Conservation (phyloP, 2,888 invertebrate species). For the Harmothoe impar region DNA sequence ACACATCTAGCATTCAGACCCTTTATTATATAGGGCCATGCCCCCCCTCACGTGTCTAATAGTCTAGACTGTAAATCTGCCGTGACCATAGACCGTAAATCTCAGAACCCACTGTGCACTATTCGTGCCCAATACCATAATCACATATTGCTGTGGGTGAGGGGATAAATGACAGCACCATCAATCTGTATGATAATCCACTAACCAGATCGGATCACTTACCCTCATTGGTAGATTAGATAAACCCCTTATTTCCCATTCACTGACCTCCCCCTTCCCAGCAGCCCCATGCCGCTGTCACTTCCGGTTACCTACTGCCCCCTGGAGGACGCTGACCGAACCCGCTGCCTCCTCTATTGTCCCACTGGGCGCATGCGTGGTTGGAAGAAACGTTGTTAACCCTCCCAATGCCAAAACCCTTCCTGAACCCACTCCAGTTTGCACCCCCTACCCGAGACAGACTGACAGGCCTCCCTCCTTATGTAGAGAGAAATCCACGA, state of each 20-base stretch:
- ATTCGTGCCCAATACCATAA: no score
- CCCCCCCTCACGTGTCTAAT: no score
- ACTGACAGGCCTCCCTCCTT: no score
- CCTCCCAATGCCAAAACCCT: neutral
- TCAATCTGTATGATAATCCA: neutral
- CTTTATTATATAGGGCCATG: no score
- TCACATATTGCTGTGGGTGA: no score
- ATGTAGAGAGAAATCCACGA: no score
- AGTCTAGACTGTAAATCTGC: no score
- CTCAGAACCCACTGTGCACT: no score
- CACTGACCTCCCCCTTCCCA: neutral
- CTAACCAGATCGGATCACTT: neutral
- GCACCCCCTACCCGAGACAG: no score
- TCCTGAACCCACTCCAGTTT: neutral
- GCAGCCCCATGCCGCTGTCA: neutral
- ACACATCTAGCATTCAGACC: no score
- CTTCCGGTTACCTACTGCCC: slow-evolving; percentile 29
- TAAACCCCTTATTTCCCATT: neutral
- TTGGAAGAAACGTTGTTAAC: neutral
- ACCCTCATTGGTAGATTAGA: slow-evolving; percentile 5
- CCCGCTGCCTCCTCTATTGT: neutral
- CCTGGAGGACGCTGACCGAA: slow-evolving; percentile 17
- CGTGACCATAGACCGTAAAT: no score
- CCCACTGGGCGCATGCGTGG: slow-evolving; percentile 1
- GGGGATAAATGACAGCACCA: no score